phyloP scores from a whole-genome alignment of 2,113 vertebrate genomes.

The western clawed frog (Xenopus tropicalis) region DNA sequence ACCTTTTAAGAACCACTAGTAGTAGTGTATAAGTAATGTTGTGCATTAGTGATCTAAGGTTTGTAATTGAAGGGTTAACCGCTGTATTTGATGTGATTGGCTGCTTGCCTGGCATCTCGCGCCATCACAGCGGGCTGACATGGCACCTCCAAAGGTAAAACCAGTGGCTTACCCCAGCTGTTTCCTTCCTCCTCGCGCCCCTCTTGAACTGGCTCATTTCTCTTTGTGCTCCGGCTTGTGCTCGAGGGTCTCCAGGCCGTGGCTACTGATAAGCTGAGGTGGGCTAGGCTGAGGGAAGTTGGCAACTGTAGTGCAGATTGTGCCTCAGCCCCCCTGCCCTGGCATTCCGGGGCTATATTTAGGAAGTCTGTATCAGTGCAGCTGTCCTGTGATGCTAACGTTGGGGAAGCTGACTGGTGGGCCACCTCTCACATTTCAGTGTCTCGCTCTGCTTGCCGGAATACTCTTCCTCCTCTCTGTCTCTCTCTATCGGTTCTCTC shows the following conservation, averaged over 20 bases:
- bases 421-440: slow-evolving; percentile 57
- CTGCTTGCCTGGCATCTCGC: too few species aligned
- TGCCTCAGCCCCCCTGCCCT: slow-evolving; percentile 26
- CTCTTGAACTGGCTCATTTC: neutral
- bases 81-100: too few species aligned
- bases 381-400: slow-evolving; percentile 68
- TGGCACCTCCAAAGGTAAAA: neutral
- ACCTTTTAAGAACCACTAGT: too few species aligned
- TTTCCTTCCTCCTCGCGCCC: neutral
- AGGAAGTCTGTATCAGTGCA: slow-evolving; percentile 70
- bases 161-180: neutral
- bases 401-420: slow-evolving; percentile 60
- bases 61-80: neutral
- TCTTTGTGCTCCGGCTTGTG: too few species aligned
- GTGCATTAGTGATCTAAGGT: too few species aligned
- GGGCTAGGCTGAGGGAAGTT: slow-evolving; percentile 46
- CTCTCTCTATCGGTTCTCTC: neutral
- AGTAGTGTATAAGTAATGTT: too few species aligned
- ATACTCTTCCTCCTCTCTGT: neutral
- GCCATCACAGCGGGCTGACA: neutral
- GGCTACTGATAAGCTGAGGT: slow-evolving; percentile 39
- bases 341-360: slow-evolving; percentile 75
- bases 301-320: slow-evolving; percentile 47
- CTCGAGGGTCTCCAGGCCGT: neutral
- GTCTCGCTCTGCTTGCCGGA: slow-evolving; percentile 22